Base-by-base conservation (phyloP, 2,797 vertebrate genomes). In the Antrozous pallidus region DNA sequence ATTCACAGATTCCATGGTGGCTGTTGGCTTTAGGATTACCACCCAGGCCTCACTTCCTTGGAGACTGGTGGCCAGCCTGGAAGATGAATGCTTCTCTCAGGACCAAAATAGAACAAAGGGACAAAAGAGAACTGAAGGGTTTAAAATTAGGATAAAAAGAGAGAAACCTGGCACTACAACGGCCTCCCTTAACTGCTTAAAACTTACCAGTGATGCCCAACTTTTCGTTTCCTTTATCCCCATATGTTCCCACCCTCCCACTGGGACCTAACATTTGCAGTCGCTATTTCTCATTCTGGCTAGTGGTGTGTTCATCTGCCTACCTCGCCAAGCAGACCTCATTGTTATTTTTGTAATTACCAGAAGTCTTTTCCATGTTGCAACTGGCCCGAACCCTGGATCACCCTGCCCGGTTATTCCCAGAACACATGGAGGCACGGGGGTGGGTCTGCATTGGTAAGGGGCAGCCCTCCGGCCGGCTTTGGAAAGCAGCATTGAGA, bases 281-380 rank as follows among this genome's bases (percentile, higher is more conserved):
- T 73, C 49, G 3, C 92, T 88, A 54, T 91, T 95, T 92, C 95
- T 92, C 95, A 82, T 91, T 49, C 90, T 89, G 80, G 95, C 88
- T 95, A 61, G 81, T 31, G 22, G 70, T 47, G 75, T 84, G 91
- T 77, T 96, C 96, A 90, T 95, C 95, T 96, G 91, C 94, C 90
- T 80, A 92, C 88, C 88, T 94, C 36, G 9, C 73, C 16, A 83
- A 94, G 91, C 85, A 95, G 95, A 58, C 92, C 85, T 89, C 22
- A 26, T 85, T 87, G 92, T 95, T 93, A 95, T 95, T 94, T 97
- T 95, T 97, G 83, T 96, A 94, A 97, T 94, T 86, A 96, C 85
- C 36, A 51, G 75, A 90, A 95, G 84, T 87, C 58, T 94, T 95
- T 96, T 89, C 83, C 82, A 92, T 82, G 58, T 80, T 45, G 70